A percentile compares a stretch with the other conserved stretches of the same genome.
phyloP scores from a whole-genome alignment of 53 echinoderm and acorn worm species.

The Echinarachnius parma region DNA sequence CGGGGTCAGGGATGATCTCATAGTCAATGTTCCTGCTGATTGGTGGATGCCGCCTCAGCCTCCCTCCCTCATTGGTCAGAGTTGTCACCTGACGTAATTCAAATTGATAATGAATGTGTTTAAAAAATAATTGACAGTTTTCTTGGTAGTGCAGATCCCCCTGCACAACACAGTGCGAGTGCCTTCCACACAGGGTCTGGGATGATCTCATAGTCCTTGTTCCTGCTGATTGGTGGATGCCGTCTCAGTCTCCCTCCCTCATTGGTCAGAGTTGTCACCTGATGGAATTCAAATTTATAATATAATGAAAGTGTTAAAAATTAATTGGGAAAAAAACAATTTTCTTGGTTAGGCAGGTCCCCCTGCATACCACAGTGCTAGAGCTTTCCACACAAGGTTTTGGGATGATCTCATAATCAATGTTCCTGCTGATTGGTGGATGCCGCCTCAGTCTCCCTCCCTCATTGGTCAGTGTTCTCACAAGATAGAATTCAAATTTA shows the following conservation, averaged over 20 bases:
- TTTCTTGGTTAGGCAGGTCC: slow-evolving; percentile 92
- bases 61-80: slow-evolving; percentile 92
- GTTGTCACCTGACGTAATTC: slow-evolving; percentile 64
- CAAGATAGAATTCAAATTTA: slow-evolving; percentile 52
- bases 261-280: slow-evolving; percentile 88
- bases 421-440: slow-evolving; percentile 51
- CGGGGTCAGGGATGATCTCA: slow-evolving; percentile 94
- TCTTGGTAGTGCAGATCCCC: slow-evolving; percentile 89
- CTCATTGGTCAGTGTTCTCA: slow-evolving; percentile 87
- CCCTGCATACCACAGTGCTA: slow-evolving; percentile 95
- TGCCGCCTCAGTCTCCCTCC: slow-evolving; percentile 78
- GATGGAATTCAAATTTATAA: slow-evolving; percentile 1
- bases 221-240: slow-evolving; percentile 51
- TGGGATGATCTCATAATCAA: slow-evolving; percentile 91
- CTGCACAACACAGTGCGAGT: slow-evolving; percentile 92
- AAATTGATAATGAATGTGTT: too few relatives aligned
- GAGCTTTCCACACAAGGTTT: slow-evolving; percentile 98
- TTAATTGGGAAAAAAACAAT: too few relatives aligned
- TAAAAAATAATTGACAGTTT: too few relatives aligned
- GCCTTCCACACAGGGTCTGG: slow-evolving; percentile 99
- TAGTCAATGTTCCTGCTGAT: slow-evolving; percentile 65
- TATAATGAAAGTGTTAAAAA: too few relatives aligned
- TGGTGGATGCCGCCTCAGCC: slow-evolving; percentile 66
- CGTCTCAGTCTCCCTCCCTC: slow-evolving; percentile 85
- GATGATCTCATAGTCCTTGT: slow-evolving; percentile 86